Percentiles rank a stretch among this genome's conserved stretches.
These are phyloP conservation scores for Agrotis ipsilon DNA, from an alignment of 2,888 invertebrate genomes.

Conservation along the genomic window DNA sequence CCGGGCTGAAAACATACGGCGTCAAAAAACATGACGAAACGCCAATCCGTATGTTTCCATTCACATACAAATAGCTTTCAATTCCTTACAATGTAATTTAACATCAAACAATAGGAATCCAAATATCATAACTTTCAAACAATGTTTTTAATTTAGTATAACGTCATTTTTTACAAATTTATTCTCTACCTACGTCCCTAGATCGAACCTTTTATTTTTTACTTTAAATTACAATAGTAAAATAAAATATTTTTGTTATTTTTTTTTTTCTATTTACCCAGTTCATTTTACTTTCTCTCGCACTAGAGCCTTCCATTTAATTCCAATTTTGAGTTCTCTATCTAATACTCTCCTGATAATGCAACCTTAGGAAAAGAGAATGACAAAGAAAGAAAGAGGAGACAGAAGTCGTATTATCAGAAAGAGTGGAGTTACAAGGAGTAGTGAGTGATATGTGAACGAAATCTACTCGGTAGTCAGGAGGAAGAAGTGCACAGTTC, in stretches of 20 bases:
- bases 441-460: slow-evolving; percentile 59
- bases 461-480: slow-evolving; percentile 42
- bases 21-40: slow-evolving; percentile 41
- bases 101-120: slow-evolving; percentile 35
- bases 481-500: slow-evolving; percentile 76
- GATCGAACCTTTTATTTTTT: slow-evolving; percentile 70
- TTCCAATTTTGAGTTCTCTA: slow-evolving; percentile 65
- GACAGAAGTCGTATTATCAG: slow-evolving; percentile 63
- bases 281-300: slow-evolving; percentile 64
- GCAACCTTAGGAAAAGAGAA: slow-evolving; percentile 48
- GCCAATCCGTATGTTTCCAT: slow-evolving; percentile 51
- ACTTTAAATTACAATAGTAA: slow-evolving; percentile 80
- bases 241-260: slow-evolving; percentile 72
- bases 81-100: slow-evolving; percentile 60
- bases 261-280: slow-evolving; percentile 66
- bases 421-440: slow-evolving; percentile 50
- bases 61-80: slow-evolving; percentile 65
- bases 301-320: slow-evolving; percentile 62
- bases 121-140: slow-evolving; percentile 33
- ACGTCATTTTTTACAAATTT: slow-evolving; percentile 68
- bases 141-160: slow-evolving; percentile 28
- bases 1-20: slow-evolving; percentile 35
- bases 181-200: slow-evolving; percentile 84
- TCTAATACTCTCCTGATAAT: slow-evolving; percentile 64
- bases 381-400: slow-evolving; percentile 22